A percentile compares a stretch with the other conserved stretches of the same genome.
phyloP scores from a whole-genome alignment of 2,888 invertebrate species.

The Magallana nippona region DNA sequence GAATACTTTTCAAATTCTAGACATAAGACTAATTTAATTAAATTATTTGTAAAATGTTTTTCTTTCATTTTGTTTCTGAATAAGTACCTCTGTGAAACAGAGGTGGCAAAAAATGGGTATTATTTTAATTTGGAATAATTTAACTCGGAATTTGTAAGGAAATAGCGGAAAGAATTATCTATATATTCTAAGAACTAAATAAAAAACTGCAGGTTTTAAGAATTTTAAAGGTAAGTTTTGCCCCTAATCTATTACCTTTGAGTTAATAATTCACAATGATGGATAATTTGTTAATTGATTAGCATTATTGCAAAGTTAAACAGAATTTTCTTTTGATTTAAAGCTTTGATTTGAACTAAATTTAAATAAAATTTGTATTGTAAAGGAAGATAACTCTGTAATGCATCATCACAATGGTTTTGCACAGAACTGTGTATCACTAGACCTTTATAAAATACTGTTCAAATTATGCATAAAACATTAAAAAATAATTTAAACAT shows the following conservation, averaged over 20 bases:
- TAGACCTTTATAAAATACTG: no score
- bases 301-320: not conserved
- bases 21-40: no score
- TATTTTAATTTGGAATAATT: conserved; percentile 8
- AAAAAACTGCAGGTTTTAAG: no score
- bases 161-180: no score
- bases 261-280: no score
- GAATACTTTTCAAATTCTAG: no score
- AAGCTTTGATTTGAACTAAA: not conserved
- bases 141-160: not conserved
- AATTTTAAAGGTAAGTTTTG: no score
- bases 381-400: not conserved
- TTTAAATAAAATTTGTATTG: not conserved
- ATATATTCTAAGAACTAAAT: no score
- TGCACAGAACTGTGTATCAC: no score
- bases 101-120: not conserved
- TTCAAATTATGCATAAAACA: no score
- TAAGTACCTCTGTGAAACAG: not conserved
- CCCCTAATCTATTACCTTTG: no score
- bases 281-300: not conserved
- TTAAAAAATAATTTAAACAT: no score
- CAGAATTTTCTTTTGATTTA: not conserved
- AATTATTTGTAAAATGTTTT: not conserved
- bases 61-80: not conserved
- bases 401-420: not conserved